Conservation (phyloP, 1,140 invertebrate genomes). For the Vollenhovia emeryi region DNA sequence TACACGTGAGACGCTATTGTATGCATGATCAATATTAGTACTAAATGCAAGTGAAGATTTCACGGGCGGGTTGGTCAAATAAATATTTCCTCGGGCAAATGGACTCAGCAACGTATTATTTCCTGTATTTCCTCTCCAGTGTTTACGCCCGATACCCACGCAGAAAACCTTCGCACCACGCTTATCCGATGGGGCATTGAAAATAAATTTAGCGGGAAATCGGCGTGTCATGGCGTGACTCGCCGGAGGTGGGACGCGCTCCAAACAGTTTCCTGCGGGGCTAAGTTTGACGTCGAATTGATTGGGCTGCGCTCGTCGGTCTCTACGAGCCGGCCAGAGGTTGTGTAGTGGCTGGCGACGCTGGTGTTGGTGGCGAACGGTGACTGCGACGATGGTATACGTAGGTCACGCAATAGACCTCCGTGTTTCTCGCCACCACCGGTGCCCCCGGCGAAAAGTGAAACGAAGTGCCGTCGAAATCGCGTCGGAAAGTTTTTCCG, state of each 20-base stretch:
- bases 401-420: slow-evolving; percentile 72
- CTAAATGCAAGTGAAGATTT: slow-evolving; percentile 3
- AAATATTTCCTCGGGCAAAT: slow-evolving; percentile 23
- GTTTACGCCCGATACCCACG: slow-evolving; percentile 41
- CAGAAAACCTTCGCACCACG: slow-evolving; percentile 38
- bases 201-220: slow-evolving; percentile 81
- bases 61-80: not conserved
- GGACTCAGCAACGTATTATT: slow-evolving; percentile 29
- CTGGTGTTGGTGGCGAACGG: slow-evolving; percentile 53
- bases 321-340: slow-evolving; percentile 40
- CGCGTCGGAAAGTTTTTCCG: slow-evolving; percentile 59
- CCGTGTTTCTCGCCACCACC: not conserved
- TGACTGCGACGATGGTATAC: slow-evolving; percentile 49
- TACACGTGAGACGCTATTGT: not conserved
- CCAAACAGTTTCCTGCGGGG: slow-evolving; percentile 68
- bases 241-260: slow-evolving; percentile 61
- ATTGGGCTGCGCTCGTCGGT: slow-evolving; percentile 76
- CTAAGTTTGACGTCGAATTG: slow-evolving; percentile 81
- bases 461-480: slow-evolving; percentile 68
- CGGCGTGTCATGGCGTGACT: slow-evolving; percentile 80
- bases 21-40: not conserved
- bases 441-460: slow-evolving; percentile 56
- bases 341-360: slow-evolving; percentile 13
- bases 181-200: slow-evolving; percentile 68
- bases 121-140: slow-evolving; percentile 16